Evolutionary conservation across 2,113 vertebrate species (phyloP).

Genomic region (Cheirogaleus medius): DNA sequence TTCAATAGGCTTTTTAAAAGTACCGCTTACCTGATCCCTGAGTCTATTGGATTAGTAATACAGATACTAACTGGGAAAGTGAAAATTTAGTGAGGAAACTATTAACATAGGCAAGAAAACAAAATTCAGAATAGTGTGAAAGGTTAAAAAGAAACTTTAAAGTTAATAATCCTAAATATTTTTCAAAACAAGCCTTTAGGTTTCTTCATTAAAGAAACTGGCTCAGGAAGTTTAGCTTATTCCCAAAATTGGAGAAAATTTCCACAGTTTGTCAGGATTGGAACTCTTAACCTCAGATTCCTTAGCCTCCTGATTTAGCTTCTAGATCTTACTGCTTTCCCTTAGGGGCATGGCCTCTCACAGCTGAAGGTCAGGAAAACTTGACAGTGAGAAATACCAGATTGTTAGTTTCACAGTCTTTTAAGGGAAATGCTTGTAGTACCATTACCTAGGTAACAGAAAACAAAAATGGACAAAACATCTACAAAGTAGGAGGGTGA

Average conservation of each 20-base stretch:
- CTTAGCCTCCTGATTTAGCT: conserved; percentile 66
- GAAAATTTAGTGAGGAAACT: conserved; percentile 30
- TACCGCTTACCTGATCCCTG: no score
- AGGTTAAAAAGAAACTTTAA: conserved; percentile 49
- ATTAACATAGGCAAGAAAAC: conserved; percentile 1
- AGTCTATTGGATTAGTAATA: neutral
- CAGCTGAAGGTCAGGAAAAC: conserved; percentile 68
- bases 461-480: conserved; percentile 75
- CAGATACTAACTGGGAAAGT: neutral
- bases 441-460: conserved; percentile 79
- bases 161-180: neutral
- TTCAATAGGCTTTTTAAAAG: neutral
- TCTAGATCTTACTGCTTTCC: conserved; percentile 44
- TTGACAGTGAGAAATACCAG: conserved; percentile 75
- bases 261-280: conserved; percentile 61
- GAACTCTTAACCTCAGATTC: conserved; percentile 78
- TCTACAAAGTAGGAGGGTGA: conserved; percentile 40
- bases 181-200: conserved; percentile 43
- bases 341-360: conserved; percentile 68
- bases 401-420: conserved; percentile 76
- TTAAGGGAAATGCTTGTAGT: conserved; percentile 72
- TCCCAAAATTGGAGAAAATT: conserved; percentile 61
- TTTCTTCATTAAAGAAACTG: conserved; percentile 46
- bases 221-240: conserved; percentile 41
- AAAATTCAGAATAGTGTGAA: conserved; percentile 36